Conservation (phyloP, 2,797 vertebrate species). For the Sparus aurata region DNA sequence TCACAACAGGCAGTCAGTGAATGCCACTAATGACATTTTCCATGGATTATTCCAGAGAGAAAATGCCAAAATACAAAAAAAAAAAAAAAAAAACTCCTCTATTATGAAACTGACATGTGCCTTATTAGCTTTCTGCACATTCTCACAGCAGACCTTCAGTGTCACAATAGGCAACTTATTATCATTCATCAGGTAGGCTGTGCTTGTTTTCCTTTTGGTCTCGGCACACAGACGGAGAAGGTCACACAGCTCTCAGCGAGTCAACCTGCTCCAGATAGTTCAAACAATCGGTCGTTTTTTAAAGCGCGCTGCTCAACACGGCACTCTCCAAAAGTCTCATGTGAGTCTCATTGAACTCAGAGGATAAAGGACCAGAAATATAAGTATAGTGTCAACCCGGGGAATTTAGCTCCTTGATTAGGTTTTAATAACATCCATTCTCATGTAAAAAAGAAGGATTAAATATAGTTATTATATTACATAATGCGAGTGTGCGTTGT, state of each 20-base stretch:
- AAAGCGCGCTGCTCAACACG: conserved; percentile 32
- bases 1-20: conserved; percentile 25
- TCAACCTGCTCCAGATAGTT: conserved; percentile 63
- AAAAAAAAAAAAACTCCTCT: conserved; percentile 5
- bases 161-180: conserved; percentile 72
- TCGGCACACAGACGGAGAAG: conserved; percentile 70
- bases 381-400: conserved; percentile 14
- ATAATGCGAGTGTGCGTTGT: conserved; percentile 40
- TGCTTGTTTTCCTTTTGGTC: conserved; percentile 68
- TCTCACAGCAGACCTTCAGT: conserved; percentile 57
- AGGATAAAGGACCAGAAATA: conserved; percentile 22
- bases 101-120: conserved; percentile 52
- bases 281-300: conserved; percentile 63
- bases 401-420: conserved; percentile 17
- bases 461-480: conserved; percentile 46
- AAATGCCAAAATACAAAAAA: conserved; percentile 5
- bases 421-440: conserved; percentile 9
- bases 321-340: conserved; percentile 43
- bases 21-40: conserved; percentile 57
- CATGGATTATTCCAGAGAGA: conserved; percentile 56
- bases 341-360: conserved; percentile 42
- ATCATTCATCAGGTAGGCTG: conserved; percentile 72
- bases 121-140: conserved; percentile 67
- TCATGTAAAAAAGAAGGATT: conserved; percentile 15
- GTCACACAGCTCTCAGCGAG: conserved; percentile 66